A percentile compares a stretch with the other conserved stretches of the same genome.
phyloP scores from a whole-genome alignment of 2,113 vertebrate species.

The Eurypyga helias region DNA sequence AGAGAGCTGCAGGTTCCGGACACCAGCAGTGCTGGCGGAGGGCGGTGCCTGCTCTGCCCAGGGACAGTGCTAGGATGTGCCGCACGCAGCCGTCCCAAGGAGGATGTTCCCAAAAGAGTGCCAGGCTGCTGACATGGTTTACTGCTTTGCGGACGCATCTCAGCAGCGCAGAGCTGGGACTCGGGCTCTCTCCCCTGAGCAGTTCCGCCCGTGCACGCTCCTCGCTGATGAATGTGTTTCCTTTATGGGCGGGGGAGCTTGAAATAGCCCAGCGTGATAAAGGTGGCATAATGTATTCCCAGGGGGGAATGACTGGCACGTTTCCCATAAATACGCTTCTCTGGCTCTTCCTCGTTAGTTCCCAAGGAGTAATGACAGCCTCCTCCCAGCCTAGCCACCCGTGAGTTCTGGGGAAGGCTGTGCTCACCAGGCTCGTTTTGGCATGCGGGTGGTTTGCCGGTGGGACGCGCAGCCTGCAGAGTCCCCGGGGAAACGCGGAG shows the following conservation, averaged over 20 bases:
- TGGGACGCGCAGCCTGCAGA: neutral
- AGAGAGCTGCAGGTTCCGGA: neutral
- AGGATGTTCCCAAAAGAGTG: neutral
- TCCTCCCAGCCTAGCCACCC: neutral
- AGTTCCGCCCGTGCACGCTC: neutral
- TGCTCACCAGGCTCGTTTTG: neutral
- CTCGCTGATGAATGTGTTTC: neutral
- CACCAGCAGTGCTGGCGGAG: neutral
- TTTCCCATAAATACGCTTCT: neutral
- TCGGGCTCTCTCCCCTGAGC: neutral
- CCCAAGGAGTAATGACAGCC: neutral
- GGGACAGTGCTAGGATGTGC: neutral
- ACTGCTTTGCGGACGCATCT: neutral
- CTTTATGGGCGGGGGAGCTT: neutral
- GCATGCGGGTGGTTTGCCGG: neutral
- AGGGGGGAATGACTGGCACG: neutral
- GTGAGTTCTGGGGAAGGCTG: neutral
- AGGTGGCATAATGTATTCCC: neutral
- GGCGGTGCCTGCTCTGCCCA: neutral
- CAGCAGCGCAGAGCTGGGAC: neutral
- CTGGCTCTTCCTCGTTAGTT: neutral
- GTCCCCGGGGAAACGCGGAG: neutral
- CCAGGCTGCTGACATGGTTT: constrained; percentile 42
- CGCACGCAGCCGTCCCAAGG: fast-evolving
- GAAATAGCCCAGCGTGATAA: neutral